Conservation (phyloP, 1,140 invertebrate genomes). For the Euschistus heros region DNA sequence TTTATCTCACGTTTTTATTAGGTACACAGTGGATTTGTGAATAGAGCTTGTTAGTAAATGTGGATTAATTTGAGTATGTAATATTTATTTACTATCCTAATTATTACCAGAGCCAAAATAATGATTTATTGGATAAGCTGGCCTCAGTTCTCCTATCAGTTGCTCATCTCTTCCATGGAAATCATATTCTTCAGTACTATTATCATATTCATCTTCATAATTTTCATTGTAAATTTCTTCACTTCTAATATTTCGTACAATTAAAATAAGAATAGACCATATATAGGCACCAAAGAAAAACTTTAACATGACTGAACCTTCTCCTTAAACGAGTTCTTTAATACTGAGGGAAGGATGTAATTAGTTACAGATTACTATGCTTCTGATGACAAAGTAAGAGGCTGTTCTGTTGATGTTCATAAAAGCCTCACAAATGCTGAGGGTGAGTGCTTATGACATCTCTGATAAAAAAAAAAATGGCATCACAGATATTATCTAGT, state of each 20-base stretch:
- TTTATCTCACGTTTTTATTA: too few relatives aligned
- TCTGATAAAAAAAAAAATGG: background rate
- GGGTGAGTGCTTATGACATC: conserved; percentile 12
- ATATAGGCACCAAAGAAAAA: background rate
- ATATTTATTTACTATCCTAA: too few relatives aligned
- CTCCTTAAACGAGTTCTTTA: too few relatives aligned
- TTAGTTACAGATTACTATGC: too few relatives aligned
- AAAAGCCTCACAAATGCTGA: background rate
- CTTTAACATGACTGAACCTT: too few relatives aligned
- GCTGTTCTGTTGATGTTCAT: too few relatives aligned
- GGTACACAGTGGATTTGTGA: too few relatives aligned
- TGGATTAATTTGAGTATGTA: too few relatives aligned
- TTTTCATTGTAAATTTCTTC: background rate
- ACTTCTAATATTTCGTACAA: background rate
- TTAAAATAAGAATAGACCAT: background rate
- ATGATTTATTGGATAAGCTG: background rate
- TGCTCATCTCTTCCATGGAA: background rate
- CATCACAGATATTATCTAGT: too few relatives aligned
- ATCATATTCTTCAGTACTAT: background rate
- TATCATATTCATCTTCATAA: background rate
- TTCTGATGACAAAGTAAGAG: too few relatives aligned
- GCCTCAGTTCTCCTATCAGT: background rate
- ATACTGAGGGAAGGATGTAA: too few relatives aligned
- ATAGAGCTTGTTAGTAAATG: too few relatives aligned
- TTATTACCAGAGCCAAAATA: background rate